Evolutionary conservation across 2,888 invertebrate species (phyloP), one percentile per base, ranked within the genome.

Genomic region (Muschampia staudingeri): DNA sequence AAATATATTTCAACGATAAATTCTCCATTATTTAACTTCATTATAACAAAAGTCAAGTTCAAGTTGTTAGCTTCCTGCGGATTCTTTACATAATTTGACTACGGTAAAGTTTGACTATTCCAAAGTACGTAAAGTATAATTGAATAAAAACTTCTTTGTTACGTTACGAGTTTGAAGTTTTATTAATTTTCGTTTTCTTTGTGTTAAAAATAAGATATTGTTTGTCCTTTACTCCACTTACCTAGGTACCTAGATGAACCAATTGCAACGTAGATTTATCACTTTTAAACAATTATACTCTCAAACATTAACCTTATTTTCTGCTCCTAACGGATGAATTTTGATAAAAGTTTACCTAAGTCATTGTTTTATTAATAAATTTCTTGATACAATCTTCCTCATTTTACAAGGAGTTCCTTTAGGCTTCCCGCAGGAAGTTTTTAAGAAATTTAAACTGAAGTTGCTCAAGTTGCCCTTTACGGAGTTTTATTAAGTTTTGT

Each of bases 121-220:
- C 40, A 25, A 76, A 65, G 76, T 76, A 76, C 76, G 61, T 56
- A 40, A 65, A 76, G 25, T 76, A 42, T 76, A 65, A 76, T 76
- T 76, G 76, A 76, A 65, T 76, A 76, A 76, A 76, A 76, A 65
- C 65, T 76, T 76, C 40, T 40, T 65, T 42, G 16, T 65, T 65
- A 52, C n/a, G 42, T 11, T 19, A 42, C 30, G 25, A 40, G 61
- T 76, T 42, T 65, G 42, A 42, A 65, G 11, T 76, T 75, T 42
- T 71, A 25, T 76, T 42, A 61, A 61, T 65, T 42, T 42, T 16
- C 14, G 37, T 61, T 37, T 70, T n/a, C 67, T 40, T 70, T 61
- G 9, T 61, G 5, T 11, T 25, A 30, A 42, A 42, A 42, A 12
- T 42, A 42, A 8, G 42, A 42, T 42, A 34, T 2, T 37, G 6